Base-by-base conservation (phyloP, 1,140 invertebrate species). In the Aphelenchoides besseyi region DNA sequence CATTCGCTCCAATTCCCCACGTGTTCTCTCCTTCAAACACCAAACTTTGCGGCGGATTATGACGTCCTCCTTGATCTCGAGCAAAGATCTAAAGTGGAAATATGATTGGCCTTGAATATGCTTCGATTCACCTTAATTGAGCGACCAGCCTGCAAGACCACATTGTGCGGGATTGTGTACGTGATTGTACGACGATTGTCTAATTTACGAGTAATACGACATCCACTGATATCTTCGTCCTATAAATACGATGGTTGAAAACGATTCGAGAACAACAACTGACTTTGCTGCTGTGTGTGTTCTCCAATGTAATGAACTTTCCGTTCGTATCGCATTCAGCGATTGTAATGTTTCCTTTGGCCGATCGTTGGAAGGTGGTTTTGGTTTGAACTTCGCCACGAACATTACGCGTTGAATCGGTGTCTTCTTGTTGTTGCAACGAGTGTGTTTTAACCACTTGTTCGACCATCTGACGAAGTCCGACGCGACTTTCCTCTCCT, bases 281-380 rank as follows among this genome's bases (percentile, higher is more conserved):
- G 62, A 82, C 80, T 70, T 84, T 84, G 62, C 78, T 79, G 62
- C 78, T 64, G 68, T 84, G 82, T 29, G 82, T 82, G 62, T 88
- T 88, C 76, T 88, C 87, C n/a, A 88, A 61, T 0, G 82, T 79
- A 62, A 88, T 86, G 70, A 81, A 88, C 73, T 87, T 86, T 59
- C 87, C 87, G 74, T 86, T 86, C 1, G 87, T 86, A 57, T 85
- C 82, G 62, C 85, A 86, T 73, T 88, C 87, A 55, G 81, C 72
- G 72, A 88, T 87, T 23, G 86, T 84, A 18, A 88, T 81, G 32
- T 84, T 85, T 32, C 82, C 82, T 67, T 81, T 81, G 55, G 77
- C 73, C 9, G 77, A 69, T 23, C 78, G 61, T 74, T 87, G 87
- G 82, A 86, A 88, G 28, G 87, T 88, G 0, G 87, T 88, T 70